Evolutionary conservation across 1,140 invertebrate genomes (phyloP).

Genomic region (Schmidtea mediterranea): DNA sequence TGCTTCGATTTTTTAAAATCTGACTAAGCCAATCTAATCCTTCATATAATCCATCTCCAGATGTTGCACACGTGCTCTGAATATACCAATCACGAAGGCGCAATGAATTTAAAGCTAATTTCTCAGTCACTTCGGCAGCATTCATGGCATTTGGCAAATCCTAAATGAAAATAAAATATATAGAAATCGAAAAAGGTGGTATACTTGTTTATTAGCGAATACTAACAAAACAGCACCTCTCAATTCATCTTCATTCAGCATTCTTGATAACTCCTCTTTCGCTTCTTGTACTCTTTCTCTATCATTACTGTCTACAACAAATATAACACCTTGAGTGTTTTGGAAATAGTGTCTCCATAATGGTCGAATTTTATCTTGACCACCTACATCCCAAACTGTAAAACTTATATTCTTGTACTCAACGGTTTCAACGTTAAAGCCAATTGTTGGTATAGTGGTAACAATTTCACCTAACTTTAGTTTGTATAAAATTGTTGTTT

Average conservation of each 20-base stretch:
- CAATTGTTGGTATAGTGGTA: constrained; percentile 96
- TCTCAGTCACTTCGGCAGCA: constrained; percentile 82
- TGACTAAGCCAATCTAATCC: constrained; percentile 42
- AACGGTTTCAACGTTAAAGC: constrained; percentile 77
- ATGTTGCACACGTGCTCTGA: constrained; percentile 47
- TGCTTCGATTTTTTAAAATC: not conserved
- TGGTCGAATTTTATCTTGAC: constrained; percentile 67
- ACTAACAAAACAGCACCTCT: constrained; percentile 80
- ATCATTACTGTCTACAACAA: constrained; percentile 91
- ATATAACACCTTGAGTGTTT: constrained; percentile 67
- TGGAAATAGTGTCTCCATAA: constrained; percentile 88
- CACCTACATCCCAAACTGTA: constrained; percentile 60
- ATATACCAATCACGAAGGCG: constrained; percentile 37
- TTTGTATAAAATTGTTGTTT: constrained; percentile 98
- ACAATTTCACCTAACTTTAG: constrained; percentile 98
- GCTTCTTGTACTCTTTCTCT: constrained; percentile 79
- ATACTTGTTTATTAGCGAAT: constrained; percentile 81
- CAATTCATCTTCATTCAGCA: constrained; percentile 60
- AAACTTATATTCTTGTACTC: constrained; percentile 77
- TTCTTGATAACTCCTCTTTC: constrained; percentile 50
- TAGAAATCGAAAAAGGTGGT: not conserved
- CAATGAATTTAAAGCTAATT: constrained; percentile 68
- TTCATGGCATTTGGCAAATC: constrained; percentile 97
- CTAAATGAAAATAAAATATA: constrained; percentile 13
- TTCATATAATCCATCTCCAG: constrained; percentile 76